A percentile compares a stretch with the other conserved stretches of the same genome.
Evolutionary conservation across 2,888 invertebrate species (phyloP).

Genomic region (Malthinus flaveolus): DNA sequence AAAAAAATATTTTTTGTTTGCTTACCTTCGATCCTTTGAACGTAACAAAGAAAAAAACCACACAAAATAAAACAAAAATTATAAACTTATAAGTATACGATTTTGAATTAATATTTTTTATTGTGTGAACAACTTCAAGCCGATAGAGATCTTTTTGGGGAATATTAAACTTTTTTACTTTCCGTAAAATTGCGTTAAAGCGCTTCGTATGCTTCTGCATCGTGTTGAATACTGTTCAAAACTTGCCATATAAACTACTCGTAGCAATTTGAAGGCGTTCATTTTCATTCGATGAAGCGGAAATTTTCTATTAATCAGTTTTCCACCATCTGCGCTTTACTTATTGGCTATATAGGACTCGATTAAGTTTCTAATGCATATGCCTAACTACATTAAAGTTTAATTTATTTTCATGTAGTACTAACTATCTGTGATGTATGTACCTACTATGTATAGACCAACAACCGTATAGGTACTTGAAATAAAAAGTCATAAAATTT

Average conservation of each 20-base stretch:
- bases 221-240: slow-evolving; percentile 25
- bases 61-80: slow-evolving; percentile 6
- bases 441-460: too few species aligned
- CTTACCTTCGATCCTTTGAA: slow-evolving; percentile 27
- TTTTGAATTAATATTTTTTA: slow-evolving; percentile 18
- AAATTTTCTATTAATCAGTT: slow-evolving; percentile 35
- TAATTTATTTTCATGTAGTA: too few species aligned
- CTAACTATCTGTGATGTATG: too few species aligned
- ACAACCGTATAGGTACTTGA: too few species aligned
- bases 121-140: slow-evolving; percentile 25
- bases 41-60: slow-evolving; percentile 8
- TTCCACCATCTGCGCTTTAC: slow-evolving; percentile 34
- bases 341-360: too few species aligned
- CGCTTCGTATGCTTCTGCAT: slow-evolving; percentile 42
- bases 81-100: not conserved
- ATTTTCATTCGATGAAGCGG: slow-evolving; percentile 34
- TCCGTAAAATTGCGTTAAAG: slow-evolving; percentile 34
- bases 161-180: slow-evolving; percentile 32
- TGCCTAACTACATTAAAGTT: too few species aligned
- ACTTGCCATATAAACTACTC: slow-evolving; percentile 27
- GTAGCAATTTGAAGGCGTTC: slow-evolving; percentile 32
- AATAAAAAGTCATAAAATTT: too few species aligned
- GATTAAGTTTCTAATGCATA: too few species aligned
- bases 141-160: slow-evolving; percentile 24
- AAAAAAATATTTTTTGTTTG: too few species aligned